Conservation (phyloP, 1,140 invertebrate species). For the Leptinotarsa defecta region DNA sequence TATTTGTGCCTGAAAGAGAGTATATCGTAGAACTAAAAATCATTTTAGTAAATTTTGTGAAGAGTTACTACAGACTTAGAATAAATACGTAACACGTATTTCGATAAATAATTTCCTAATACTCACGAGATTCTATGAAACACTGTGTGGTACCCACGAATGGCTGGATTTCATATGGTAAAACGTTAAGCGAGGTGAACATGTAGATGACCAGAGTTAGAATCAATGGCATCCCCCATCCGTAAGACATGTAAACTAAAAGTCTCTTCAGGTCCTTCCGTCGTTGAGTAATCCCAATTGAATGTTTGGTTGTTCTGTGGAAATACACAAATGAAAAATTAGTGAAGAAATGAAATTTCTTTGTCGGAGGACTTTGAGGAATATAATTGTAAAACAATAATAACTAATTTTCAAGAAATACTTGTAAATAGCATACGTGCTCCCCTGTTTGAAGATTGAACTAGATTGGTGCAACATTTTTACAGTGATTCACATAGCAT, state of each 20-base stretch:
- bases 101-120: not conserved
- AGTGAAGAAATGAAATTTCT: not conserved
- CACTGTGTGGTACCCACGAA: conserved; percentile 37
- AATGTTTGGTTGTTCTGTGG: conserved; percentile 31
- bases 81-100: no score
- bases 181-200: conserved; percentile 12
- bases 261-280: conserved; percentile 39
- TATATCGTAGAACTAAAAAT: no score
- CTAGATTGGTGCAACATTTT: no score
- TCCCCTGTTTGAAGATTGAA: no score
- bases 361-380: no score
- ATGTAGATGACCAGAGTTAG: conserved; percentile 33
- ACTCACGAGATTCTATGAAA: conserved; percentile 42
- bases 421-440: no score
- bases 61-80: no score
- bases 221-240: conserved; percentile 37
- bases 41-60: no score
- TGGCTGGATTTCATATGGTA: conserved; percentile 36
- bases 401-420: no score
- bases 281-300: conserved; percentile 25
- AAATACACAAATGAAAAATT: not conserved
- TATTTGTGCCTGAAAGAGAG: conserved; percentile 25
- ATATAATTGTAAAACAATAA: no score
- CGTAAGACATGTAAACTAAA: conserved; percentile 39
- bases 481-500: no score